Evolutionary conservation across 2,888 invertebrate species (phyloP).

Genomic region (Microctonus brassicae): DNA sequence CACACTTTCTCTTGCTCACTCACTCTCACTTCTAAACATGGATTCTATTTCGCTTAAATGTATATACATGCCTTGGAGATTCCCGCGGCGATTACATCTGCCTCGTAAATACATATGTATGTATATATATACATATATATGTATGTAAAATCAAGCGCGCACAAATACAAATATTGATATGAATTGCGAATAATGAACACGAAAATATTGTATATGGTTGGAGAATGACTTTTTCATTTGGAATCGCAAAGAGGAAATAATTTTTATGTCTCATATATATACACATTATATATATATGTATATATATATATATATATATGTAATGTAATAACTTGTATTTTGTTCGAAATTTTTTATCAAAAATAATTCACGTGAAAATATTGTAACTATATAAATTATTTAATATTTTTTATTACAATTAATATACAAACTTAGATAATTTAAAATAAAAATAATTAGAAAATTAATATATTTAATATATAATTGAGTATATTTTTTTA

Average conservation of each 20-base stretch:
- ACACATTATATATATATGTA: neutral
- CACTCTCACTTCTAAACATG: too few species aligned
- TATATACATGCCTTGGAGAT: conserved; percentile 33
- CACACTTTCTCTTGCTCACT: conserved; percentile 28
- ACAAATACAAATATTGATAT: conserved; percentile 32
- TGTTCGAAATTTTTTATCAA: neutral
- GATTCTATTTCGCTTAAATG: conserved; percentile 19
- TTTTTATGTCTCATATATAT: neutral
- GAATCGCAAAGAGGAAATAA: neutral
- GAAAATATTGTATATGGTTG: neutral
- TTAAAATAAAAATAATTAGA: too few species aligned
- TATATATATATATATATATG: too few species aligned
- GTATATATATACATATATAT: conserved; percentile 20
- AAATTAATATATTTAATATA: too few species aligned
- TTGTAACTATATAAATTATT: neutral
- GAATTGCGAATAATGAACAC: conserved; percentile 11
- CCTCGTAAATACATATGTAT: conserved; percentile 37
- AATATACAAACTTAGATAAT: too few species aligned
- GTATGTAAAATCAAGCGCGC: conserved; percentile 6
- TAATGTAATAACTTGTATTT: too few species aligned
- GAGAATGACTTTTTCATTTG: neutral
- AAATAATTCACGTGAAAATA: neutral
- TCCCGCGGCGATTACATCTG: conserved; percentile 64
- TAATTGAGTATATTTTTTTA: too few species aligned
- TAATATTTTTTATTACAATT: neutral